Evolutionary conservation across 2,797 vertebrate genomes (phyloP), one percentile per base, ranked within the genome.

Genomic region (Phalloptychus januarius): DNA sequence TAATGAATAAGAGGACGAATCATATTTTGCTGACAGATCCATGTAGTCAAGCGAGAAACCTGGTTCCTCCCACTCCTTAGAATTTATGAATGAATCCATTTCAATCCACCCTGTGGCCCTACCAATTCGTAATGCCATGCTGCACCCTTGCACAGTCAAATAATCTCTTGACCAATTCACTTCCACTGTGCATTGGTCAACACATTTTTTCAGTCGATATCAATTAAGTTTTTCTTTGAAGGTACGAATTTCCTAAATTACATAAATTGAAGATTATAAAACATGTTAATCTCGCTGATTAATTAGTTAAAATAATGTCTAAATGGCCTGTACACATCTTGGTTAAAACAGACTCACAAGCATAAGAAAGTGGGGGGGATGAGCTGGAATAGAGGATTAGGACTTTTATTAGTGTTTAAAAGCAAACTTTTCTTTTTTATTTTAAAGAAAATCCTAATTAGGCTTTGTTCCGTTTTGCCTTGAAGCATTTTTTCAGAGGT

Each of bases 1-100:
- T 61, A 74, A 48, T 65, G 79, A 87, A 85, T 79, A 76, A 74
- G 82, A 86, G 80, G 56, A 70, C 87, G 84, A 85, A 86, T 89
- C 93, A 86, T 78, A 86, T 91, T 91, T 90, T 88, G 87, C 92
- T 80, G 87, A 87, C 36, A 69, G 74, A 89, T 89, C 89, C 79
- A 86, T 83, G 79, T 79, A 79, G 83, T 89, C 87, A 87, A 81
- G 77, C 88, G 87, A 88, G 87, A 85, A 85, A 83, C 69, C 73
- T 79, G 52, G 85, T 89, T 89, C 90, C 92, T 89, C 89, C 72
- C 80, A 85, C 89, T 93, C 91, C 36, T 70, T 92, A 83, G 83
- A 83, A 86, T 90, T 93, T 91, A 88, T 91, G 90, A 91, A 93
- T 87, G 16, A 31, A 6, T 61, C 6, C 25, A 16, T 4, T 1